Conservation (phyloP, 2,113 vertebrate genomes). For the Psilopogon haemacephalus region DNA sequence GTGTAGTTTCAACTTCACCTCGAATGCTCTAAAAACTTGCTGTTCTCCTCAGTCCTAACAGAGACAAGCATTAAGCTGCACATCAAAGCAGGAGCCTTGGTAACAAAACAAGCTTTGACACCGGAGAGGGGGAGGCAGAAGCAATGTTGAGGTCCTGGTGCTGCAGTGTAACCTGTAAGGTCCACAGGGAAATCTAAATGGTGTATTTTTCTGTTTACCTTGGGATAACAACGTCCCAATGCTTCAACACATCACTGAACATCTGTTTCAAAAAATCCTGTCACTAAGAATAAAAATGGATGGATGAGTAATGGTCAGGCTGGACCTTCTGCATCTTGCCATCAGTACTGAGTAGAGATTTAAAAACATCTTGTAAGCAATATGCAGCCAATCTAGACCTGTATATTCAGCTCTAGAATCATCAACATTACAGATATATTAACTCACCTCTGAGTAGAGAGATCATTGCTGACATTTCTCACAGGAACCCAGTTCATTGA, state of each 20-base stretch:
- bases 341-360: neutral
- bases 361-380: constrained; percentile 8
- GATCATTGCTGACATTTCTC: neutral
- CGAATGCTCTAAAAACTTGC: neutral
- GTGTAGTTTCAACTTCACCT: neutral
- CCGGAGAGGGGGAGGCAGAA: neutral
- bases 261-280: constrained; percentile 28
- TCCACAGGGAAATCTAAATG: constrained; percentile 56
- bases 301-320: neutral
- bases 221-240: constrained; percentile 53
- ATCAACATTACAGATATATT: neutral
- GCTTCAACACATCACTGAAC: constrained; percentile 22
- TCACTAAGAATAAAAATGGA: constrained; percentile 47
- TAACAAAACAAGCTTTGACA: constrained; percentile 41
- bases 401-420: neutral
- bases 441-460: neutral
- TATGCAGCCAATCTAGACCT: neutral
- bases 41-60: neutral
- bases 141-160: neutral
- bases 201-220: constrained; percentile 62
- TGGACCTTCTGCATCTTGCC: constrained; percentile 45
- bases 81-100: neutral
- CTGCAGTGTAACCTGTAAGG: constrained; percentile 13
- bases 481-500: accelerated
- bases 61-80: constrained; percentile 20